Base-by-base conservation (phyloP, 1,140 invertebrate genomes). In the Carposina sasakii region DNA sequence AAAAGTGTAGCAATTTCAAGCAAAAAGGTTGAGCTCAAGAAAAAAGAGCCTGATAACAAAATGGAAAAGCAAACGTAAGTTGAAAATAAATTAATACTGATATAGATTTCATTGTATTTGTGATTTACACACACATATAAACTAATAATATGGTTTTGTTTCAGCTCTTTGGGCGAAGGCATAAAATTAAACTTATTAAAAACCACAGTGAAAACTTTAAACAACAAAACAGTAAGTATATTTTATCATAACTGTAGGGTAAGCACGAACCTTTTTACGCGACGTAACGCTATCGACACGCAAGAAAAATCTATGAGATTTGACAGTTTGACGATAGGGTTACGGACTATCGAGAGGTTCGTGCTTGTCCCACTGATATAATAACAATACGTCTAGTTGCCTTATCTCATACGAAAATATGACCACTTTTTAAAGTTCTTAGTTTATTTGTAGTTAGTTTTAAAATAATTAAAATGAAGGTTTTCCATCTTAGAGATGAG, bases 1-100 rank as follows among this genome's bases (percentile, higher is more conserved):
- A 89, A 88, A 66, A 85, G 86, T 47, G 84, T 87, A 57, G 83
- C 87, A 40, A 81, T 76, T 55, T 63, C 43, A 48, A 85, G 64
- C 71, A 79, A 57, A 62, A 85, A 81, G 64, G 62, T 67, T 48
- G 81, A 82, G 62, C 78, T 67, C 50, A 84, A 76, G 49, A 81
- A 82, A 57, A 82, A 81, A 39, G 78, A 85, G 63, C 60, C 65
- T 10, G 77, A 81, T 51, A 77, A 78, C 52, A 37, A 54, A 15
- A 55, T 49, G 21, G 64, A 67, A 57, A 63, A 63, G 47, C 57
- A 50, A n/a, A 47, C 23, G 54, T 56, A 16, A 45, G 33, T 31
- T 12, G 54, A 54, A 62, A 49, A 63, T 64, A 60, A 58, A 54
- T 54, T n/a, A n/a, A 40, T 45, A 30, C 15, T 1, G 26, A 22